These are phyloP conservation scores for Diarsia brunnea DNA, from an alignment of 2,888 invertebrate genomes.

Conservation along the genomic window DNA sequence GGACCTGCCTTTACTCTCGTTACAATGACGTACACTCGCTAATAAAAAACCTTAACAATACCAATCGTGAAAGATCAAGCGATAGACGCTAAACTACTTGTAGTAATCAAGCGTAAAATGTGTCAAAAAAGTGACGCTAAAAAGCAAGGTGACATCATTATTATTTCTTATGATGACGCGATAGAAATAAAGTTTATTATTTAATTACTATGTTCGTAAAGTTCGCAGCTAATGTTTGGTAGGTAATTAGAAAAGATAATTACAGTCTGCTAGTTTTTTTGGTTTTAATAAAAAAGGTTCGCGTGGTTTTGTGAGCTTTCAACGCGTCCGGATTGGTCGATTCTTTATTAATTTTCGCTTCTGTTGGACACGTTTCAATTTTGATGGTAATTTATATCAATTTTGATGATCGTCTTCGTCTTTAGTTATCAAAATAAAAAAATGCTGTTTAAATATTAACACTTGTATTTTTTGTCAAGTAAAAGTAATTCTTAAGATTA, in stretches of 20 bases:
- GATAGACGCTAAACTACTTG: constrained; percentile 42
- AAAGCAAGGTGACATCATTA: constrained; percentile 63
- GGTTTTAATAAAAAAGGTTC: constrained; percentile 2
- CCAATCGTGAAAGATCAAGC: constrained; percentile 52
- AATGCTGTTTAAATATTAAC: not conserved
- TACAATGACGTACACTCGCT: constrained; percentile 46
- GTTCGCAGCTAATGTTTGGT: constrained; percentile 5
- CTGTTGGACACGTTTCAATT: constrained; percentile 24
- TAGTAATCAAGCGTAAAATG: constrained; percentile 57
- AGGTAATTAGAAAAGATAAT: constrained; percentile 40
- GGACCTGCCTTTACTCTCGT: constrained; percentile 20
- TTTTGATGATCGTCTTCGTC: not conserved
- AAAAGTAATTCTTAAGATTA: too few species aligned
- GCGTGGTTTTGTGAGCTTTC: not conserved
- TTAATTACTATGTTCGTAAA: constrained; percentile 31
- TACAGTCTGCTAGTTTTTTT: constrained; percentile 16
- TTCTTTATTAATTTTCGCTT: not conserved
- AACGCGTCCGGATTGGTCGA: not conserved
- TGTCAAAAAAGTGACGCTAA: constrained; percentile 51
- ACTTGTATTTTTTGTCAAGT: too few species aligned
- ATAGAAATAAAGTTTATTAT: constrained; percentile 30
- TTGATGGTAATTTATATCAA: not conserved
- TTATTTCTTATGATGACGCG: constrained; percentile 54
- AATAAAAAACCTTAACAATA: constrained; percentile 62
- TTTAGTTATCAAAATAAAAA: not conserved